phyloP scores from a whole-genome alignment of 2,888 invertebrate genomes.

The Phaonia tiefii region DNA sequence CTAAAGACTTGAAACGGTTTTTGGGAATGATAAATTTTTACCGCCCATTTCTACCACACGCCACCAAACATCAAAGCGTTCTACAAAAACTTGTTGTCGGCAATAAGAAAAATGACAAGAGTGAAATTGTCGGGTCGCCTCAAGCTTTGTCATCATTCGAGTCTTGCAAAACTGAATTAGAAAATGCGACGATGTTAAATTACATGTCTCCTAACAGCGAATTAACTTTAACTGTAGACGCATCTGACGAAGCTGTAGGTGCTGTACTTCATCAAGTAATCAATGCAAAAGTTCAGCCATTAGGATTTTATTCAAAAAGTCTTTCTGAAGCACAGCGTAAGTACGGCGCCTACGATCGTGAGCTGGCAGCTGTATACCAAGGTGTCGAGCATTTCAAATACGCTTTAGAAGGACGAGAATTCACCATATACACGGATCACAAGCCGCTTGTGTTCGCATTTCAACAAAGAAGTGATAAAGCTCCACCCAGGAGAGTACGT shows the following conservation, averaged over 20 bases:
- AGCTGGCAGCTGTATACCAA: conserved; percentile 78
- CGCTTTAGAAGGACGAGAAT: conserved; percentile 59
- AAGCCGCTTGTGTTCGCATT: too few species aligned
- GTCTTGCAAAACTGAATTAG: conserved; percentile 29
- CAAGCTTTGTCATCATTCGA: not conserved
- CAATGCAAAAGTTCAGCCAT: not conserved
- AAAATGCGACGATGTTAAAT: not conserved
- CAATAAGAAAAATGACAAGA: too few species aligned
- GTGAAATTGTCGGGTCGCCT: not conserved
- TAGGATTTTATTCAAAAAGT: conserved; percentile 49
- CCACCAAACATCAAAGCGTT: too few species aligned
- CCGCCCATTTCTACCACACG: too few species aligned
- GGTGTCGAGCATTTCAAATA: conserved; percentile 71
- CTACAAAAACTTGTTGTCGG: too few species aligned
- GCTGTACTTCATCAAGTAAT: conserved; percentile 35
- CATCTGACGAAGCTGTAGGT: conserved; percentile 33
- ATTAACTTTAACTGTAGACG: conserved; percentile 23
- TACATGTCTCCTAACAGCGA: conserved; percentile 1
- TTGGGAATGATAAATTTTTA: conserved; percentile 77
- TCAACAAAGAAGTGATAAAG: too few species aligned
- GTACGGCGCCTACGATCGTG: conserved; percentile 69
- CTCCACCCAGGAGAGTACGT: too few species aligned
- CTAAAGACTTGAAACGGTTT: conserved; percentile 72
- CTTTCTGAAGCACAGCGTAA: conserved; percentile 42
- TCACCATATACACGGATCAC: too few species aligned